Conservation (phyloP, 1,140 invertebrate genomes). For the Nephila pilipes region DNA sequence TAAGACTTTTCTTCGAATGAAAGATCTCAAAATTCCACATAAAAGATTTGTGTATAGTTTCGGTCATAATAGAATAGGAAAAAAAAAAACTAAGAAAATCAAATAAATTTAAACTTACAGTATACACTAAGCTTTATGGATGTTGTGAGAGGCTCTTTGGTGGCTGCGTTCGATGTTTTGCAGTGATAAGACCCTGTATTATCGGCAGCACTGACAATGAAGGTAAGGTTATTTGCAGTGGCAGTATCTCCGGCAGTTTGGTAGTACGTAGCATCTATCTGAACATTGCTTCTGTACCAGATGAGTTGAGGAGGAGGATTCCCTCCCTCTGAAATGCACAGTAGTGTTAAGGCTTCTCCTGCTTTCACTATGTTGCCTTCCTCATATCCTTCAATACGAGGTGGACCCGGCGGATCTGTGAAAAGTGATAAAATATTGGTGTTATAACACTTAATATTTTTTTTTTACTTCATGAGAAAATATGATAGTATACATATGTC, state of each 20-base stretch:
- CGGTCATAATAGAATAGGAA: too few relatives aligned
- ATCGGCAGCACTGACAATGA: slow-evolving; percentile 93
- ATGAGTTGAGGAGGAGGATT: slow-evolving; percentile 86
- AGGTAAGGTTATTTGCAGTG: slow-evolving; percentile 89
- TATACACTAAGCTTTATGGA: slow-evolving; percentile 93
- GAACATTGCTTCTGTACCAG: slow-evolving; percentile 79
- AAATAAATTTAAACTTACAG: slow-evolving; percentile 87
- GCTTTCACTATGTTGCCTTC: slow-evolving; percentile 89
- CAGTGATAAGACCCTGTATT: slow-evolving; percentile 96
- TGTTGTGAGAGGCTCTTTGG: slow-evolving; percentile 88
- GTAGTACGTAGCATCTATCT: slow-evolving; percentile 85
- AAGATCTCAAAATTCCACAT: too few relatives aligned
- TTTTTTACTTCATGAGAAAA: too few relatives aligned
- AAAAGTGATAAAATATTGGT: slow-evolving; percentile 63
- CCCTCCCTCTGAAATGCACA: slow-evolving; percentile 94
- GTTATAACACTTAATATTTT: too few relatives aligned
- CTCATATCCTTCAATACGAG: slow-evolving; percentile 93
- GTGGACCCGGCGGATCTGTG: slow-evolving; percentile 94
- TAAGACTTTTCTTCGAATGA: too few relatives aligned
- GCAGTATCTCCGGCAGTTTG: slow-evolving; percentile 80
- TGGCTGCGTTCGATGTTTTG: slow-evolving; percentile 94
- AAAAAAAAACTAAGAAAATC: background rate
- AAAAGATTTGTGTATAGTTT: too few relatives aligned
- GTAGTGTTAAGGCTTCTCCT: slow-evolving; percentile 91
- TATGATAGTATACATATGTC: too few relatives aligned